Base-by-base conservation (phyloP, 2,113 vertebrate genomes). In the Pachycephala philippinensis region DNA sequence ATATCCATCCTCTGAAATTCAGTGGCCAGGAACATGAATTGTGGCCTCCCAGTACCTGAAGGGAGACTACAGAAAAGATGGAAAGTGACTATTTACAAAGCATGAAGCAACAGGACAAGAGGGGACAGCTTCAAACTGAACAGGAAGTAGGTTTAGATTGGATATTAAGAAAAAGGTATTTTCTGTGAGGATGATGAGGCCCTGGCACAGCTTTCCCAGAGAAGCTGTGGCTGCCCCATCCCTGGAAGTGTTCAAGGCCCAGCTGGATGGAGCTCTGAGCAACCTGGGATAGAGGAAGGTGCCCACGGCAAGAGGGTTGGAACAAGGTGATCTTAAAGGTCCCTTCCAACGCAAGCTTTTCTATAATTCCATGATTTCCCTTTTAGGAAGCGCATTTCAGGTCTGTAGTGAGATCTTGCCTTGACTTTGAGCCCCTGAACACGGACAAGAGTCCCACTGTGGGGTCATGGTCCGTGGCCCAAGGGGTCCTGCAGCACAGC, bases 361-460 rank as follows among this genome's bases (percentile, higher is more conserved):
- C 39, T 40, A 8, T 31, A 13, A 19, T 52, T 81, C 27, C 23
- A 11, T 13, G 2, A 5, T 60, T 70, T 87, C 28, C 23, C 17
- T 47, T 39, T 33, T 28, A 27, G 37, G 47, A 81, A 60, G 15
- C 1, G 4, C 15, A 56, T 31, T 80, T 90, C 40, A 77, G 8
- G 31, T 49, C 21, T 59, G 15, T 28, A 39, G 20, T 50, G 35
- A 61, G 42, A 31, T 11, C n/a, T 74, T 80, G 23, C 54, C 33
- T 80, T 54, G 45, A 22, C 39, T 93, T 75, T 88, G 37, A 24
- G 59, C 31, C 31, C 28, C 56, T 74, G 26, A 45, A 27, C 26
- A 18, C 0, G 5, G 23, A 19, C 6, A 14, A 15, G n/a, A 37
- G 22, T 37, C 47, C 16, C 26, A 1, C 5, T 42, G 27, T 15